Conservation (phyloP, 2,888 invertebrate genomes). For the Bombylius major region DNA sequence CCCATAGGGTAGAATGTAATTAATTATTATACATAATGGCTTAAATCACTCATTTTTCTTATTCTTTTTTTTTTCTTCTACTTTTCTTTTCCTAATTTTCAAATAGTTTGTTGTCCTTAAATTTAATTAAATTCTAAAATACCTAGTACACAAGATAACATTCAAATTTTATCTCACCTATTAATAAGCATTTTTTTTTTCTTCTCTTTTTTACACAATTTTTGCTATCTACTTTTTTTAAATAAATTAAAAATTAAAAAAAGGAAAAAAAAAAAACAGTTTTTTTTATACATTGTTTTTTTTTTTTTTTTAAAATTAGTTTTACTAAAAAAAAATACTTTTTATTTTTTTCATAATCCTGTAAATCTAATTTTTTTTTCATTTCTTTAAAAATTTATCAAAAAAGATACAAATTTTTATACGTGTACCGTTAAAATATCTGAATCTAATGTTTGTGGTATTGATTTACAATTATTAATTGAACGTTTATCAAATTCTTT, state of each 20-base stretch:
- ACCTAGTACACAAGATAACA: no score
- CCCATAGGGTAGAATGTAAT: no score
- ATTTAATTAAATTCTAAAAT: no score
- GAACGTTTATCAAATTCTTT: constrained; percentile 70
- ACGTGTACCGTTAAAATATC: constrained; percentile 46
- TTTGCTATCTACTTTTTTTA: not conserved
- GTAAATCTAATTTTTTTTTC: no score
- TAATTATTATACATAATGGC: not conserved
- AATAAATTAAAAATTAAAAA: not conserved
- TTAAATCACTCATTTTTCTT: not conserved
- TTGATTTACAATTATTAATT: constrained; percentile 40
- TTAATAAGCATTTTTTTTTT: not conserved
- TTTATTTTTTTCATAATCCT: no score
- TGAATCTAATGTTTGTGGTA: constrained; percentile 28
- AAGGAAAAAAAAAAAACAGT: not conserved
- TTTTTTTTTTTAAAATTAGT: no score
- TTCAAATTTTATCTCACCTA: no score
- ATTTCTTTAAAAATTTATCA: no score
- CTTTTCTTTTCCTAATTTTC: not conserved
- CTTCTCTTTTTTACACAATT: not conserved
- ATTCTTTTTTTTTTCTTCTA: not conserved
- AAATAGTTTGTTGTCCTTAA: no score
- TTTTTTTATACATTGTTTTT: not conserved
- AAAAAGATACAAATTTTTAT: no score
- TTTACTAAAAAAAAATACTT: no score